These are phyloP conservation scores for Oxyruncus cristatus DNA, from an alignment of 2,113 vertebrate species.

Conservation along the genomic window DNA sequence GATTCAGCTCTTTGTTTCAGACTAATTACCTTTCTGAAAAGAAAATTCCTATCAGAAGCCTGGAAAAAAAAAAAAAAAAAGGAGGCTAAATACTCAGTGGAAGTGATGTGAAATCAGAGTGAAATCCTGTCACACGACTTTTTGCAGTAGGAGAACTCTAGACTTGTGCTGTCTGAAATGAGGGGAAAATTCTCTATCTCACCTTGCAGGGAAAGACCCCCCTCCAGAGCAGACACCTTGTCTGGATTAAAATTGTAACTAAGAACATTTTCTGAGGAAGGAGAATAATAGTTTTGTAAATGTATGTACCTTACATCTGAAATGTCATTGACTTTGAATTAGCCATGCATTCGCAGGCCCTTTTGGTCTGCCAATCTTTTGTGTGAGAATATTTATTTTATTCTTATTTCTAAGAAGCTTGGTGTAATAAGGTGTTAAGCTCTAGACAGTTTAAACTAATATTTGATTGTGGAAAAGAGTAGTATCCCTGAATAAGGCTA, in stretches of 20 bases:
- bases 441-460: constrained; percentile 41
- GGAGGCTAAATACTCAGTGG: neutral
- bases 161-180: neutral
- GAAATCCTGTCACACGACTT: neutral
- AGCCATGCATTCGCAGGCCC: neutral
- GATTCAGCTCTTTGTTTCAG: neutral
- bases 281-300: neutral
- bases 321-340: constrained; percentile 30
- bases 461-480: constrained; percentile 34
- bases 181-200: neutral
- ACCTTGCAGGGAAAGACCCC: neutral
- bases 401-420: constrained; percentile 52
- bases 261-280: neutral
- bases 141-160: neutral
- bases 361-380: neutral
- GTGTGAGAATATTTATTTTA: constrained; percentile 46
- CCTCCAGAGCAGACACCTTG: neutral
- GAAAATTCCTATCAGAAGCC: neutral
- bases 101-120: neutral
- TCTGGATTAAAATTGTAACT: constrained; percentile 10
- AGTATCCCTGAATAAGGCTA: neutral
- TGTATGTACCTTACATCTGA: neutral
- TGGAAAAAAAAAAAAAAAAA: neutral
- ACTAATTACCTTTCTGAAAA: constrained; percentile 49
- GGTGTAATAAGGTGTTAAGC: constrained; percentile 49